Percentiles rank a stretch among this genome's conserved stretches.
These are phyloP conservation scores for Panagrolaimus sp. DNA, from an alignment of 1,140 invertebrate species.

Conservation along the genomic window DNA sequence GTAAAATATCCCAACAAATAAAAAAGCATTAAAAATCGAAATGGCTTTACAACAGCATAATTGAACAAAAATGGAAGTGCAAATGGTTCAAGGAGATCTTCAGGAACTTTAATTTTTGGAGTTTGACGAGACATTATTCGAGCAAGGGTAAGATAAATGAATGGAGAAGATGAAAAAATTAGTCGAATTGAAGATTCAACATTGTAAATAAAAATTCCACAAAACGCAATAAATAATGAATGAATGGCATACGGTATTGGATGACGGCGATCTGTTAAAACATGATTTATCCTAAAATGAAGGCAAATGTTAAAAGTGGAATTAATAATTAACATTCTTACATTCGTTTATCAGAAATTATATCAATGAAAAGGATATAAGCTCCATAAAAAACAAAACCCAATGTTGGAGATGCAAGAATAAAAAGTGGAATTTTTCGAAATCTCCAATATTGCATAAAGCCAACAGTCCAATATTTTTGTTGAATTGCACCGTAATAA, in stretches of 20 bases:
- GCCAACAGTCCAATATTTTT: conserved; percentile 49
- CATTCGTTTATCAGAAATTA: neutral
- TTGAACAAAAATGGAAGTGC: conserved; percentile 44
- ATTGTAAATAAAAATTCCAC: conserved; percentile 42
- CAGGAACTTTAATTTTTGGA: conserved; percentile 32
- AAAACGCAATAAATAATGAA: conserved; percentile 31
- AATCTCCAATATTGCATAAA: conserved; percentile 45
- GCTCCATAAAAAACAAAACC: conserved; percentile 39
- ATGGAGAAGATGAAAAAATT: conserved; percentile 44
- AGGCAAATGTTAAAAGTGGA: no score
- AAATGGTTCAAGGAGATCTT: conserved; percentile 38
- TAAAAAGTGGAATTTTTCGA: conserved; percentile 41
- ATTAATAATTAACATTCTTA: neutral
- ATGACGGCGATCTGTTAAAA: no score
- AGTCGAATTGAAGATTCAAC: conserved; percentile 40
- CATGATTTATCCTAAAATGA: no score
- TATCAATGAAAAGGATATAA: conserved; percentile 24
- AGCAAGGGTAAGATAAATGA: conserved; percentile 45
- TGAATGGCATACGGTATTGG: conserved; percentile 46
- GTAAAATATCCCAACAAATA: conserved; percentile 46
- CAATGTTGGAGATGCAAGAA: conserved; percentile 40
- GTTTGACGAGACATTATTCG: conserved; percentile 43
- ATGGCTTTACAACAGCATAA: conserved; percentile 34
- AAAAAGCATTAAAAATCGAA: conserved; percentile 32
- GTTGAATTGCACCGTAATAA: conserved; percentile 39